A percentile compares a stretch with the other conserved stretches of the same genome.
Evolutionary conservation across 2,797 vertebrate genomes (phyloP).

Genomic region (Sebastes taczanowskii): DNA sequence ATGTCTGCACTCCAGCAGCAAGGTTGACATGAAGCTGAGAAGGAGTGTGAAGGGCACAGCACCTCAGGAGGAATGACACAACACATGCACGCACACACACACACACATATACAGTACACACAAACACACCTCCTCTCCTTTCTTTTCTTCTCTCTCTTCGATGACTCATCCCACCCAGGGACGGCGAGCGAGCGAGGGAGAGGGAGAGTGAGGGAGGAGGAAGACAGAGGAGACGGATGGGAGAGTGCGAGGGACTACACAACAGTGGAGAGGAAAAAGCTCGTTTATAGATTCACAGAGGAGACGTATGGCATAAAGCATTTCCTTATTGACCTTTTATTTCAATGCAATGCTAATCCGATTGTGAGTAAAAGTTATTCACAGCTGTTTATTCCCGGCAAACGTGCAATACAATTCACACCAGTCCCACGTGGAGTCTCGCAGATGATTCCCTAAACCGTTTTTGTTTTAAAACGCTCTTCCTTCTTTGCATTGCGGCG

Average conservation of each 20-base stretch:
- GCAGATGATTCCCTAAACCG: neutral
- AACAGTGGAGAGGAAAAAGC: slow-evolving; percentile 25
- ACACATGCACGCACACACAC: slow-evolving; percentile 40
- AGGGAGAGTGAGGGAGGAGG: slow-evolving; percentile 38
- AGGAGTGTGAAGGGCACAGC: slow-evolving; percentile 76
- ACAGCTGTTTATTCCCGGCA: slow-evolving; percentile 24
- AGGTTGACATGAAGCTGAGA: slow-evolving; percentile 69
- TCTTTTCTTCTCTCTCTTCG: slow-evolving; percentile 67
- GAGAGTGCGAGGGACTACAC: slow-evolving; percentile 46
- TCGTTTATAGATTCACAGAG: slow-evolving; percentile 39
- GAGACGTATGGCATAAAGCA: slow-evolving; percentile 31
- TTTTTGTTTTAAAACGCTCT: slow-evolving; percentile 16
- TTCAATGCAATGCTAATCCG: slow-evolving; percentile 44
- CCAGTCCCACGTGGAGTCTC: slow-evolving; percentile 3
- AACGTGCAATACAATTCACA: slow-evolving; percentile 6
- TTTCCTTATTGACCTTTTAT: slow-evolving; percentile 64
- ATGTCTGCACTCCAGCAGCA: slow-evolving; percentile 44
- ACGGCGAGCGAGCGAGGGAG: slow-evolving; percentile 47
- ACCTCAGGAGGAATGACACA: slow-evolving; percentile 73
- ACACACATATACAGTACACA: slow-evolving; percentile 34
- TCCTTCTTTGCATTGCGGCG: neutral
- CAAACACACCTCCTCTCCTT: slow-evolving; percentile 59
- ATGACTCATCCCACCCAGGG: slow-evolving; percentile 81
- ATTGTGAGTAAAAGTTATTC: slow-evolving; percentile 43
- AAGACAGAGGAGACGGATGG: slow-evolving; percentile 36